These are phyloP conservation scores for Bolinopsis microptera DNA, from an alignment of 37 sponge, comb jelly and placozoan genomes.

Conservation along the genomic window DNA sequence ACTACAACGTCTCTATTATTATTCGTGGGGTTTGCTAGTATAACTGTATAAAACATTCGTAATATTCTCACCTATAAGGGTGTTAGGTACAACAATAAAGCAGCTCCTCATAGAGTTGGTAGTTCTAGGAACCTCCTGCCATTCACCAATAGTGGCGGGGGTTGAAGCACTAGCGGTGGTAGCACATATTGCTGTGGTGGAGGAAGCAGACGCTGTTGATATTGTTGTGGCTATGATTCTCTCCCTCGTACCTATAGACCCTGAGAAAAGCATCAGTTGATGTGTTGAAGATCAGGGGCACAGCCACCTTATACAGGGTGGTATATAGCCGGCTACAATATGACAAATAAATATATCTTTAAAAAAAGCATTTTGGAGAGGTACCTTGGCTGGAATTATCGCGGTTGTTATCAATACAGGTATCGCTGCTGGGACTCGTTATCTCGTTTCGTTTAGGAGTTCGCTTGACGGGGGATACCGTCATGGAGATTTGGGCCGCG, in stretches of 20 bases:
- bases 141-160: background rate
- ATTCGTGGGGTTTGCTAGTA: too few relatives aligned
- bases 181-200: background rate
- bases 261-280: too few relatives aligned
- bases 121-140: conserved; percentile 14
- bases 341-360: too few relatives aligned
- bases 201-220: background rate
- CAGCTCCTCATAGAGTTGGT: conserved; percentile 5
- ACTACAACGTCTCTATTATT: too few relatives aligned
- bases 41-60: background rate
- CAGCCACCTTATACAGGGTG: too few relatives aligned
- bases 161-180: background rate
- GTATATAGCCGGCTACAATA: too few relatives aligned
- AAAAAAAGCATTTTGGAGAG: too few relatives aligned
- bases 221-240: background rate
- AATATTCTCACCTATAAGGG: background rate
- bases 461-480: conserved; percentile 54
- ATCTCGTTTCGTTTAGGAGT: conserved; percentile 54
- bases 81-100: conserved; percentile 12
- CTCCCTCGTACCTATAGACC: too few relatives aligned
- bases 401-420: conserved; percentile 47
- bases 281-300: too few relatives aligned
- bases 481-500: conserved; percentile 20
- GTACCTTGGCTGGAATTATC: background rate
- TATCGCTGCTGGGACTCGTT: conserved; percentile 62